A percentile compares a stretch with the other conserved stretches of the same genome.
phyloP scores from a whole-genome alignment of 1,140 invertebrate genomes.

The Archegozetes longisetosus region DNA sequence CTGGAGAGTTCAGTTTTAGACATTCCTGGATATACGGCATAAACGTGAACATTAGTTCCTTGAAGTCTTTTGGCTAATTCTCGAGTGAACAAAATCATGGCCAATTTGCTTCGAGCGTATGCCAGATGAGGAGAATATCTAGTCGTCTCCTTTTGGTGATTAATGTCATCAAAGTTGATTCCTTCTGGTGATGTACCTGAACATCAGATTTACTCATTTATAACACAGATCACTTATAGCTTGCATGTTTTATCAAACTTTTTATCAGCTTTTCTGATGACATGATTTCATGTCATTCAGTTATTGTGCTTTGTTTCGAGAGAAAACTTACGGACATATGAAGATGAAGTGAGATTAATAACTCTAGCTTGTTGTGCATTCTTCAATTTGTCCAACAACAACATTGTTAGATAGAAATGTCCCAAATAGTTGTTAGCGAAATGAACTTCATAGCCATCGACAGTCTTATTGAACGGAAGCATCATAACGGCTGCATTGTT shows the following conservation, averaged over 20 bases:
- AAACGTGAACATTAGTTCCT: neutral
- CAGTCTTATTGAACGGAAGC: conserved; percentile 36
- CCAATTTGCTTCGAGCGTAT: conserved; percentile 71
- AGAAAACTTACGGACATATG: neutral
- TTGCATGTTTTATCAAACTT: no score
- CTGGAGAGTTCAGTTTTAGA: conserved; percentile 25
- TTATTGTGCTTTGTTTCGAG: no score
- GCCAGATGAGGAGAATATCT: conserved; percentile 30
- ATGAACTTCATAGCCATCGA: conserved; percentile 66
- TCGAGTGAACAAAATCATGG: conserved; percentile 68
- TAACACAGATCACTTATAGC: no score
- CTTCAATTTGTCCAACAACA: conserved; percentile 56
- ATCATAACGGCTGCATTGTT: conserved; percentile 56
- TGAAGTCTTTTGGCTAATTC: conserved; percentile 50
- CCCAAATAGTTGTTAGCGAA: conserved; percentile 32
- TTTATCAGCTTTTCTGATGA: no score
- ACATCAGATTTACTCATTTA: no score
- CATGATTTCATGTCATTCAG: no score
- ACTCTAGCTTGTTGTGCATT: conserved; percentile 29
- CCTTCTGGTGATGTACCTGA: neutral
- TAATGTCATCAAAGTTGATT: conserved; percentile 21
- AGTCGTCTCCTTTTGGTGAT: conserved; percentile 31
- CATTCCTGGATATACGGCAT: conserved; percentile 28
- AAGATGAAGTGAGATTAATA: neutral
- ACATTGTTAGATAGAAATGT: conserved; percentile 49